Conservation (phyloP, 1,140 invertebrate genomes). For the Lepidurus couesii region DNA sequence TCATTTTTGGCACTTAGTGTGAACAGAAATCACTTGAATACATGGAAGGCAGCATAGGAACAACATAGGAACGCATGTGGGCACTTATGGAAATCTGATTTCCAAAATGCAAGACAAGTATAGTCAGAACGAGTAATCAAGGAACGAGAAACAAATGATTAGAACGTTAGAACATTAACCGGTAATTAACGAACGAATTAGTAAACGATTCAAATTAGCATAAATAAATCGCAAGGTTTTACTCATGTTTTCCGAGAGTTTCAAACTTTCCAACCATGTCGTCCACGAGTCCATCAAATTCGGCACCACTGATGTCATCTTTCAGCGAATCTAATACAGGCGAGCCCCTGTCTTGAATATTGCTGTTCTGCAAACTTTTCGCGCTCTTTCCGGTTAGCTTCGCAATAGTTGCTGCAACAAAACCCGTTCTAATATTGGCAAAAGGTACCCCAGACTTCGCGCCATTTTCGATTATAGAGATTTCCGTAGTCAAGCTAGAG, state of each 20-base stretch:
- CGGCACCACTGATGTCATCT: not conserved
- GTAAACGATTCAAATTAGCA: not conserved
- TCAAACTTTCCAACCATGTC: not conserved
- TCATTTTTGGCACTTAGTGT: too few species aligned
- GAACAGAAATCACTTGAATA: too few species aligned
- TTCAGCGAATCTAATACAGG: not conserved
- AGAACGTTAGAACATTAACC: not conserved
- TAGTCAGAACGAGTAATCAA: not conserved
- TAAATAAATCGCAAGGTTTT: not conserved
- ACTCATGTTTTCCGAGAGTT: not conserved
- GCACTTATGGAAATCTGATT: too few species aligned
- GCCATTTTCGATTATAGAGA: not conserved
- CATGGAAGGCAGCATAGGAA: too few species aligned
- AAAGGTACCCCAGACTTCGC: not conserved
- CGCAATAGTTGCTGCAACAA: constrained; percentile 6
- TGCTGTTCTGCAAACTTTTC: not conserved
- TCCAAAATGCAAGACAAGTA: too few species aligned
- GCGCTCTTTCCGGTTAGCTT: not conserved
- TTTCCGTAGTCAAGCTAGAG: not conserved
- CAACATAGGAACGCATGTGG: too few species aligned
- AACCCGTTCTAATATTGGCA: not conserved
- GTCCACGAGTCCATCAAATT: not conserved
- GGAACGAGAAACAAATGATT: not conserved
- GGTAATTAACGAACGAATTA: not conserved
- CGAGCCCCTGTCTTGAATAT: not conserved